Conservation (phyloP, 2,113 vertebrate species). For the Acrocephalus kingi region DNA sequence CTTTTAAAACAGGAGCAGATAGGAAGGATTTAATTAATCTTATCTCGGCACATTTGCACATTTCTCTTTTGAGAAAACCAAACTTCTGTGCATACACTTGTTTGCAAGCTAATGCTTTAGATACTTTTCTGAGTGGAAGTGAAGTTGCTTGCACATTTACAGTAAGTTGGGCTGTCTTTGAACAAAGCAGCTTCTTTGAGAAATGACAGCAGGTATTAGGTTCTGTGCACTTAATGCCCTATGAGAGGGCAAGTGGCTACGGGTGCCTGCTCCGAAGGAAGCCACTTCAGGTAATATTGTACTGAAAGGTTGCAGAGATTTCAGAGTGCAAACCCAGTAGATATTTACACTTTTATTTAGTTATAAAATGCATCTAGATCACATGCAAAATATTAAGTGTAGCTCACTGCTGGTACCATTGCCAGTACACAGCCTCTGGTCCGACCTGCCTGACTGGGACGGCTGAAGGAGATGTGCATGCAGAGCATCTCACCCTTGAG, state of each 20-base stretch:
- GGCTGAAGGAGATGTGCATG: not conserved
- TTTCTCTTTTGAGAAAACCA: not conserved
- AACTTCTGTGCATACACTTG: not conserved
- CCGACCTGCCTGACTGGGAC: rapidly evolving
- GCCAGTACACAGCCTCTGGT: not conserved
- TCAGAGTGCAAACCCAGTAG: not conserved
- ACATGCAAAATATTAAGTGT: not conserved
- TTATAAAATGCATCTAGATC: not conserved
- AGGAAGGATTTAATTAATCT: constrained; percentile 11
- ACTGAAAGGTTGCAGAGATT: not conserved
- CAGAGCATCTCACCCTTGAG: not conserved
- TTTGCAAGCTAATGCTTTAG: not conserved
- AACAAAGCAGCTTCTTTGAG: not conserved
- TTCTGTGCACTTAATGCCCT: not conserved
- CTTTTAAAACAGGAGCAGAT: not conserved
- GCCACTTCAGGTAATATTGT: no score
- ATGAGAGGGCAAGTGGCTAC: rapidly evolving
- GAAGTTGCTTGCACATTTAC: not conserved
- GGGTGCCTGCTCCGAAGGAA: not conserved
- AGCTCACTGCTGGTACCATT: not conserved
- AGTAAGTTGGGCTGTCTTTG: not conserved
- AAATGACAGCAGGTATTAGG: not conserved
- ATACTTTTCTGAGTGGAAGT: not conserved
- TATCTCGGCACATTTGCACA: rapidly evolving
- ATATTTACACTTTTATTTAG: not conserved